These are phyloP conservation scores for Thereva nobilitata DNA, from an alignment of 2,888 invertebrate genomes.

Conservation along the genomic window DNA sequence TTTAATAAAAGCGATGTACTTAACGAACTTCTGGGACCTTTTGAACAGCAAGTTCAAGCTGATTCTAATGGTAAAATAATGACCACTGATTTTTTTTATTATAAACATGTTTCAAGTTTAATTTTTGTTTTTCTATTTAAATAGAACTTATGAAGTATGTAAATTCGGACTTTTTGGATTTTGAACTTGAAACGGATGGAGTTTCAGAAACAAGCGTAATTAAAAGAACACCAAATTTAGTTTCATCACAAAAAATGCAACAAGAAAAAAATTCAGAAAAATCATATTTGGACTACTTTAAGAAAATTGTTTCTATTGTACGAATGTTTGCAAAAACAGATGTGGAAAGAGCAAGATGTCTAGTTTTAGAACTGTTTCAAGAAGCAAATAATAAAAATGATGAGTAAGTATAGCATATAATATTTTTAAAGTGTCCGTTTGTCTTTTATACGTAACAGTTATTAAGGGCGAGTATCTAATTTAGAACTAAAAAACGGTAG, in stretches of 20 bases:
- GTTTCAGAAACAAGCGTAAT: neutral
- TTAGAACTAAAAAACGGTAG: too few relatives aligned
- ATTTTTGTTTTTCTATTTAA: conserved; percentile 3
- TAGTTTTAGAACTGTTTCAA: conserved; percentile 32
- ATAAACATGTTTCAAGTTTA: neutral
- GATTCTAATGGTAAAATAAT: conserved; percentile 38
- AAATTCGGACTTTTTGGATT: conserved; percentile 14
- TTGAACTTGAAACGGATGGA: conserved; percentile 32
- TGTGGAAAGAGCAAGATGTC: conserved; percentile 9
- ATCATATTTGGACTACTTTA: conserved; percentile 14
- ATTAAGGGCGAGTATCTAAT: too few relatives aligned
- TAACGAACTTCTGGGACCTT: conserved; percentile 6
- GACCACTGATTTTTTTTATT: neutral
- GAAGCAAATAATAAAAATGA: conserved; percentile 32
- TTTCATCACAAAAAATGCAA: neutral
- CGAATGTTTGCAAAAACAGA: conserved; percentile 11
- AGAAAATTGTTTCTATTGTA: conserved; percentile 12
- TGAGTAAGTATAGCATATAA: conserved; percentile 33
- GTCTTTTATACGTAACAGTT: too few relatives aligned
- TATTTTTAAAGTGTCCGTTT: conserved; percentile 6
- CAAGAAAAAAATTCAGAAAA: neutral
- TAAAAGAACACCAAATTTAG: neutral
- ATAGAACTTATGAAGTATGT: conserved; percentile 27
- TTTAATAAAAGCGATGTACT: conserved; percentile 45
- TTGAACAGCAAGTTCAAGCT: conserved; percentile 28